phyloP scores from a whole-genome alignment of 2,113 vertebrate genomes.

The Plectropomus leopardus region DNA sequence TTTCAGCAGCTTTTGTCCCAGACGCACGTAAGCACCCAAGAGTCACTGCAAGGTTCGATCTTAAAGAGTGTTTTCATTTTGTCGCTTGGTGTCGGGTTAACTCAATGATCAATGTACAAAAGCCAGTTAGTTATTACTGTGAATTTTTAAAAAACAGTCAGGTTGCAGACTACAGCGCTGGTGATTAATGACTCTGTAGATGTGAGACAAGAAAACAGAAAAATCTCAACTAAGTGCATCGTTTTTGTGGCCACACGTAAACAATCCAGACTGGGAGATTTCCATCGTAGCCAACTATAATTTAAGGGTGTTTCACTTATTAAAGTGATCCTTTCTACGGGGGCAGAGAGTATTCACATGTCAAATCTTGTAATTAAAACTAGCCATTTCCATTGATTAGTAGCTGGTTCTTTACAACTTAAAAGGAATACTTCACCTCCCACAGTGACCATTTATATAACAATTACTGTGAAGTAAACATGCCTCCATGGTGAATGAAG shows the following conservation, averaged over 20 bases:
- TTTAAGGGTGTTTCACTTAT: neutral
- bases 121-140: slow-evolving; percentile 14
- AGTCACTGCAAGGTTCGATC: slow-evolving; percentile 35
- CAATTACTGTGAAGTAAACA: too few species aligned
- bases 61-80: slow-evolving; percentile 30
- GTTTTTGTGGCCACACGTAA: neutral
- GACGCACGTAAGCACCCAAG: slow-evolving; percentile 12
- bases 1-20: slow-evolving; percentile 42
- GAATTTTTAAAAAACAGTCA: slow-evolving; percentile 53
- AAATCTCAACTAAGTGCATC: neutral
- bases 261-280: neutral
- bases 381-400: too few species aligned
- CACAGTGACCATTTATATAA: too few species aligned
- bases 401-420: neutral
- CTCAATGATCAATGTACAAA: slow-evolving; percentile 29
- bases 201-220: neutral
- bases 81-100: neutral
- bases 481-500: too few species aligned
- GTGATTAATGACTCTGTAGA: slow-evolving; percentile 28
- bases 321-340: neutral
- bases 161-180: slow-evolving; percentile 12
- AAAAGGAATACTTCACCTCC: neutral
- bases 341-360: neutral
- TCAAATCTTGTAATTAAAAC: neutral
- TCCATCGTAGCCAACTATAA: neutral